phyloP scores from a whole-genome alignment of 2,113 vertebrate species.

The Numida meleagris region DNA sequence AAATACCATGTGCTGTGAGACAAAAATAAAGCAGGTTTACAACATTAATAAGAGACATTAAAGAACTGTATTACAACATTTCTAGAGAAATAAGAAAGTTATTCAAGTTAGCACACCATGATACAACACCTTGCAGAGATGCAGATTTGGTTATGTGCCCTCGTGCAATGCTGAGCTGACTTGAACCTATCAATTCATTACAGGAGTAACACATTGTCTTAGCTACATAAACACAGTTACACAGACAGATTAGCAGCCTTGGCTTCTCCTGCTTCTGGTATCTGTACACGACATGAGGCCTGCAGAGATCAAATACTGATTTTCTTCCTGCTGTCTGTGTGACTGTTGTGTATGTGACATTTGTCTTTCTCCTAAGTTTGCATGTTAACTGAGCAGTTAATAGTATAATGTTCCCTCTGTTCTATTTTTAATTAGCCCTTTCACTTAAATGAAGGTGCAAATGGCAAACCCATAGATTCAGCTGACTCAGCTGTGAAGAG shows the following conservation, averaged over 20 bases:
- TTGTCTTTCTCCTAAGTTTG: neutral
- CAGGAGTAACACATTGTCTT: neutral
- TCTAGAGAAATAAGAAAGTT: neutral
- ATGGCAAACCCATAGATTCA: neutral
- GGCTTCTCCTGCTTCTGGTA: neutral
- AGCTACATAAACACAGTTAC: neutral
- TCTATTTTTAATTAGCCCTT: constrained; percentile 38
- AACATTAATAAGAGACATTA: neutral
- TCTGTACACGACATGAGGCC: neutral
- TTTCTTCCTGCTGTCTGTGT: neutral
- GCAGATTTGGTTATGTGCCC: neutral
- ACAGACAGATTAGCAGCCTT: neutral
- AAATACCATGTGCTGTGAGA: neutral
- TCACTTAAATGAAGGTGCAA: neutral
- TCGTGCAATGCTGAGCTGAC: neutral
- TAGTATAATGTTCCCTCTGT: neutral
- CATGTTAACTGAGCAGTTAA: neutral
- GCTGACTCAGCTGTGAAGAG: neutral
- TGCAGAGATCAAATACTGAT: neutral
- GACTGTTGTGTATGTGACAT: neutral
- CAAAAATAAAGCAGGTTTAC: neutral
- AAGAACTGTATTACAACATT: neutral
- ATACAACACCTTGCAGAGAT: neutral
- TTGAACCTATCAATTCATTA: neutral
- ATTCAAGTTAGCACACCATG: neutral